Evolutionary conservation across 2,113 vertebrate genomes (phyloP).

Genomic region (Trematocara zebra): DNA sequence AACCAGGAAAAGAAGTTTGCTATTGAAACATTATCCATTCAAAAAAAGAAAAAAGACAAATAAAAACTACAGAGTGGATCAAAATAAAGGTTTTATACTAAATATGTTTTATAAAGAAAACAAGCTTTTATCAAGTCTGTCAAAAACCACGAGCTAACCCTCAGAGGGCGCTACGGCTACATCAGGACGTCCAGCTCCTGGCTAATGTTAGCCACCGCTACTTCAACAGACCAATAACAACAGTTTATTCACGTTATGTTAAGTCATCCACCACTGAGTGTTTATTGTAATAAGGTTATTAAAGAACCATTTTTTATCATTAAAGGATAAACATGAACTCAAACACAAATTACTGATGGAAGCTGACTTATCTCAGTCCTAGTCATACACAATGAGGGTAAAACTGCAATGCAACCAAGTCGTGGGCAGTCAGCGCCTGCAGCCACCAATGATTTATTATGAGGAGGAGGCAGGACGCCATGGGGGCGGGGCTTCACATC

Average conservation of each 20-base stretch:
- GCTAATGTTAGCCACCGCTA: neutral
- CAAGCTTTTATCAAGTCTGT: neutral
- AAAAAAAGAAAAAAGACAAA: neutral
- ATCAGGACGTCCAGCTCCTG: rapidly evolving
- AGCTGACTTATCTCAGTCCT: neutral
- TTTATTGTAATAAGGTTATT: neutral
- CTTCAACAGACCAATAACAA: no score
- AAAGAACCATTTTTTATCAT: neutral
- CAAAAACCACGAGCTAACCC: neutral
- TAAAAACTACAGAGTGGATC: neutral
- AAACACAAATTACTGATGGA: neutral
- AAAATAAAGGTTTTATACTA: neutral
- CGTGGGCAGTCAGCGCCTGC: neutral
- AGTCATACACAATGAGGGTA: neutral
- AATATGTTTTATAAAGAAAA: neutral
- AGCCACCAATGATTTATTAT: neutral
- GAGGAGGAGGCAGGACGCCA: neutral
- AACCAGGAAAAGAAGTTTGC: neutral
- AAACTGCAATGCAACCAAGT: neutral
- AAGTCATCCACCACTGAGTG: neutral
- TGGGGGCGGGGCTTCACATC: conserved; percentile 76
- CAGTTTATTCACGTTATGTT: no score
- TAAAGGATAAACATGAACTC: neutral
- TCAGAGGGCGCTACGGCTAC: neutral
- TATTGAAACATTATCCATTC: neutral